Evolutionary conservation across 2,888 invertebrate species (phyloP).

Genomic region (Pandemis cinnamomeana): DNA sequence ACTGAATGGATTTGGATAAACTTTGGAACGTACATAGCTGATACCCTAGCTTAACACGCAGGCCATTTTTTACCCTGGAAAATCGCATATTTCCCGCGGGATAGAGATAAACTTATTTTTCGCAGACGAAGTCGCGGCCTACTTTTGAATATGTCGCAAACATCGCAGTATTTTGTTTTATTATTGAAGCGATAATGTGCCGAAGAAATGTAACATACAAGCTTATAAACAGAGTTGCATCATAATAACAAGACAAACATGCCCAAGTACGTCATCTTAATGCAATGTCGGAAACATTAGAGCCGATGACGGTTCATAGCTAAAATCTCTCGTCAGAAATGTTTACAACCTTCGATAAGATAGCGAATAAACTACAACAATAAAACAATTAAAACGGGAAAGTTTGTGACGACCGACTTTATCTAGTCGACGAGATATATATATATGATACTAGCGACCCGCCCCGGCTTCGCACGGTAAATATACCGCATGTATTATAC

Average conservation of each 20-base stretch:
- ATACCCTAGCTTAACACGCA: too few relatives aligned
- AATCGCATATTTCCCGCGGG: too few relatives aligned
- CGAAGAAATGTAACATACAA: not conserved
- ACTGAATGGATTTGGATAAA: too few relatives aligned
- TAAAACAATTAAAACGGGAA: conserved; percentile 22
- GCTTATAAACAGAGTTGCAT: not conserved
- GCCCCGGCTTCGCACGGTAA: too few relatives aligned
- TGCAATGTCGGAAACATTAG: not conserved
- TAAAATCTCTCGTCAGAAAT: conserved; percentile 17
- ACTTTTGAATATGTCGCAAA: too few relatives aligned
- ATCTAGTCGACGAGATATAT: not conserved
- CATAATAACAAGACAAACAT: not conserved
- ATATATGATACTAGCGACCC: too few relatives aligned
- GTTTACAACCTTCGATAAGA: conserved; percentile 20
- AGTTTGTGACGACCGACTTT: conserved; percentile 1
- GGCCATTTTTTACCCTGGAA: too few relatives aligned
- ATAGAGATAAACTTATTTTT: too few relatives aligned
- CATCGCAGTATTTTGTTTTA: too few relatives aligned
- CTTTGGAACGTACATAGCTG: too few relatives aligned
- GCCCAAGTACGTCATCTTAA: not conserved
- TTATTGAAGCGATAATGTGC: not conserved
- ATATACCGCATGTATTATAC: too few relatives aligned
- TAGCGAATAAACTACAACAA: not conserved
- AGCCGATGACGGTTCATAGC: not conserved
- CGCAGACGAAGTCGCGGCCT: too few relatives aligned